Percentiles rank a stretch among this genome's conserved stretches.
Conservation (phyloP, 2,113 vertebrate species). For the Erythrocercus mccallii region DNA sequence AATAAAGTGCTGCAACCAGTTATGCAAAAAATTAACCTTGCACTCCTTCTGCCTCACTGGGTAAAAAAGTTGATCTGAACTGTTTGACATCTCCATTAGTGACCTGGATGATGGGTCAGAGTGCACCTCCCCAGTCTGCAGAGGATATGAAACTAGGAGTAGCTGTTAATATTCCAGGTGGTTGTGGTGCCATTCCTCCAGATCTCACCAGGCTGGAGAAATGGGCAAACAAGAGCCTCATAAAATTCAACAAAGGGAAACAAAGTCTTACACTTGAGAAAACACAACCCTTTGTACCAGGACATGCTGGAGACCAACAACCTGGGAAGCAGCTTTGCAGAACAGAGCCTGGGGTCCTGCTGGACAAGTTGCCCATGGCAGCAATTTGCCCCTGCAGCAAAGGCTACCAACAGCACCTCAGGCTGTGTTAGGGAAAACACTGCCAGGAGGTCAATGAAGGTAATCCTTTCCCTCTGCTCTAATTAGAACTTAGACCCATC, state of each 20-base stretch:
- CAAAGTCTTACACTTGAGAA: neutral
- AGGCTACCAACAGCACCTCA: rapidly evolving
- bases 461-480: neutral
- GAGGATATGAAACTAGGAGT: neutral
- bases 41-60: neutral
- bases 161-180: neutral
- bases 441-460: neutral
- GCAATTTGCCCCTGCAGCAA: neutral
- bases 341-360: neutral
- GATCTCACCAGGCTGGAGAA: neutral
- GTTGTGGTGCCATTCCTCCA: rapidly evolving
- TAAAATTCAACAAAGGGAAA: neutral
- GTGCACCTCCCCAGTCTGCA: neutral
- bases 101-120: neutral
- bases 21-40: neutral
- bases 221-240: neutral
- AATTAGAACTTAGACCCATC: neutral
- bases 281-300: neutral
- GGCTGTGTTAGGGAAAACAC: neutral
- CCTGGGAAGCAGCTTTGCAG: neutral
- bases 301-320: neutral
- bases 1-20: neutral
- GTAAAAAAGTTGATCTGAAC: neutral
- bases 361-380: neutral
- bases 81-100: neutral